Conservation (phyloP, 1,140 invertebrate genomes). For the Lucilia sericata region DNA sequence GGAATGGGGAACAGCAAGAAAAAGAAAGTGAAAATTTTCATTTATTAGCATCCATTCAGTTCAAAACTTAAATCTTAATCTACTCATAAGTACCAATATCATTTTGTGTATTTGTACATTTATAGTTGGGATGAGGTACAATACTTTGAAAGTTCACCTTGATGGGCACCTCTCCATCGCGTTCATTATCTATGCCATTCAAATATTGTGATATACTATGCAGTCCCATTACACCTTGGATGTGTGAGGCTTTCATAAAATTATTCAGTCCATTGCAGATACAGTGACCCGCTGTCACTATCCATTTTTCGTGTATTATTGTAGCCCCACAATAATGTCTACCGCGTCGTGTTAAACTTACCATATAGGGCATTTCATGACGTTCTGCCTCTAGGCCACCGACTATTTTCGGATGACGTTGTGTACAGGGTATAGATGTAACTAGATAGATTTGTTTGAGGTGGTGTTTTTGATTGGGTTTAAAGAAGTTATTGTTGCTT, state of each 20-base stretch:
- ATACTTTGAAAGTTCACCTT: slow-evolving; percentile 74
- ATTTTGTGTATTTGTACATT: slow-evolving; percentile 74
- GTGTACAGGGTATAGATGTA: slow-evolving; percentile 53
- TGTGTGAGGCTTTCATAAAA: slow-evolving; percentile 71
- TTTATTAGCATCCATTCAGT: neutral
- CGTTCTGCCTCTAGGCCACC: slow-evolving; percentile 79
- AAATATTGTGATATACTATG: slow-evolving; percentile 69
- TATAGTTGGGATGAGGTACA: slow-evolving; percentile 78
- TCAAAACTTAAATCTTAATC: too few species aligned
- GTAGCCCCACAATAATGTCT: slow-evolving; percentile 88
- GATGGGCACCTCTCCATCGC: slow-evolving; percentile 67
- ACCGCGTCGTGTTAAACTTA: slow-evolving; percentile 81
- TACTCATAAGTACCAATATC: slow-evolving; percentile 60
- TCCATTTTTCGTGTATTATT: slow-evolving; percentile 80
- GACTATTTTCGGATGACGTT: slow-evolving; percentile 75
- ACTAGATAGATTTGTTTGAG: neutral
- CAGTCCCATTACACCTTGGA: slow-evolving; percentile 76
- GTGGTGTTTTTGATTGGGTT: neutral
- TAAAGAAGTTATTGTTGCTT: neutral
- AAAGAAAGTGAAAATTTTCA: slow-evolving; percentile 24
- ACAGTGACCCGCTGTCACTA: slow-evolving; percentile 91
- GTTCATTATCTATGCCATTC: slow-evolving; percentile 69
- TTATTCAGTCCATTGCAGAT: slow-evolving; percentile 78
- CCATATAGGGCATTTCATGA: slow-evolving; percentile 88
- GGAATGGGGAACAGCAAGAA: neutral